Evolutionary conservation across 1,140 invertebrate genomes (phyloP), one percentile per base, ranked within the genome.

Genomic region (Marisa cornuarietis): DNA sequence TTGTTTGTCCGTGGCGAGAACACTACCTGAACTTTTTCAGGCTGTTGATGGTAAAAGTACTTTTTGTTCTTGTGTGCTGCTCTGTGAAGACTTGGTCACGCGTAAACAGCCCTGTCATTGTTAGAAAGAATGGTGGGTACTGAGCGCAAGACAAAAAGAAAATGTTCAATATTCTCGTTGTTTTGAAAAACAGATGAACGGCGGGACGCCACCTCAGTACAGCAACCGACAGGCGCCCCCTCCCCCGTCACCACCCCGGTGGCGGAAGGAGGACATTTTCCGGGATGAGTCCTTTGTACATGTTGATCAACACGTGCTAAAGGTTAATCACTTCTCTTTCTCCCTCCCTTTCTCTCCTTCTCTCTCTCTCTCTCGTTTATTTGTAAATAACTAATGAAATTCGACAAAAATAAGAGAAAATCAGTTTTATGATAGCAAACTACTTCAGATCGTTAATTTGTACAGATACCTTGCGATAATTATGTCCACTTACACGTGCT

Each of bases 291-390:
- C 84, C 24, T 88, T 84, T 73, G 81, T 82, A 72, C 66, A 85
- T 26, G 88, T 88, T 16, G 87, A 87, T 58, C 76, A 85, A 20
- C 86, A 87, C 54, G 85, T 87, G 22, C 63, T 84, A 13, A 86
- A 86, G 74, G 88, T 88, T 79, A 84, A 84, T 81, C 22, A 51
- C 18, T n/a, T 20, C 31, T 20, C 65, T 76, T 20, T 22, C 7
- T 75, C 18, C 20, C 24, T 51, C 49, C 24, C 8, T 26, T 22
- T 7, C 6, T 22, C 20, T 72, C 42, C 49, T 8, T 72, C 20
- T 72, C 8, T 26, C 31, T 22, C 71, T 72, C 18, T 31, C 71
- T 13, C 71, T 42, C 49, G 22, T 42, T 51, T 10, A n/a, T 31
- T 42, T 10, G 7, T 14, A n/a, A 71, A 71, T 26, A 71, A 20